phyloP scores from a whole-genome alignment of 2,113 vertebrate genomes.

The Cynopterus brachyotis region DNA sequence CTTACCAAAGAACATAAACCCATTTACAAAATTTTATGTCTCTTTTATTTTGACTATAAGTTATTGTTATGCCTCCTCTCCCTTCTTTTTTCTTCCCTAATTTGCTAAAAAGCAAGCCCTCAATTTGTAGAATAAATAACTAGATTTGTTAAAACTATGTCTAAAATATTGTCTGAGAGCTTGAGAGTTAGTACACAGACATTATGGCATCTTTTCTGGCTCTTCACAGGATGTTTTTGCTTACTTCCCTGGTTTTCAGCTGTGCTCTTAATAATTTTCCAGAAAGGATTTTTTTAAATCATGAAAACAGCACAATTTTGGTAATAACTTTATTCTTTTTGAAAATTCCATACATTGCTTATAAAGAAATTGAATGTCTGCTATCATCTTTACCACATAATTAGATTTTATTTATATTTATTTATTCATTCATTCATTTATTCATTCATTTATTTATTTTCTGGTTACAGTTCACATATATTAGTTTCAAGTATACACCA shows the following conservation, averaged over 20 bases:
- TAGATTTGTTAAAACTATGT: background rate
- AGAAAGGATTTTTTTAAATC: background rate
- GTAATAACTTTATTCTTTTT: background rate
- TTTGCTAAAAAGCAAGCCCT: background rate
- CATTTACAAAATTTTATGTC: background rate
- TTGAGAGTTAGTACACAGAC: background rate
- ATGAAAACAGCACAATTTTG: background rate
- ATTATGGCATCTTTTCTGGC: background rate
- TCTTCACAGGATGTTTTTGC: background rate
- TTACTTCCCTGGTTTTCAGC: background rate
- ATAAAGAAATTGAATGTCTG: background rate
- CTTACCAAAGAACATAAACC: background rate
- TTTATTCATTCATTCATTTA: too few relatives aligned
- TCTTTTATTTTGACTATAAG: background rate
- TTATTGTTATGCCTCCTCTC: background rate
- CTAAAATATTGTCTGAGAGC: background rate
- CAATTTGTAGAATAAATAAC: background rate
- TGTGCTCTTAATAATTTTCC: background rate
- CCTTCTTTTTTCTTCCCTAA: background rate
- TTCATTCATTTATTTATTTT: too few relatives aligned
- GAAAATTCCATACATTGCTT: background rate
- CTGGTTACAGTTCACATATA: too few relatives aligned
- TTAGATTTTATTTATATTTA: too few relatives aligned
- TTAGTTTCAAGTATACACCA: too few relatives aligned
- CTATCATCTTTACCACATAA: background rate